phyloP scores from a whole-genome alignment of 2,888 invertebrate genomes.

The Tachina lurida region DNA sequence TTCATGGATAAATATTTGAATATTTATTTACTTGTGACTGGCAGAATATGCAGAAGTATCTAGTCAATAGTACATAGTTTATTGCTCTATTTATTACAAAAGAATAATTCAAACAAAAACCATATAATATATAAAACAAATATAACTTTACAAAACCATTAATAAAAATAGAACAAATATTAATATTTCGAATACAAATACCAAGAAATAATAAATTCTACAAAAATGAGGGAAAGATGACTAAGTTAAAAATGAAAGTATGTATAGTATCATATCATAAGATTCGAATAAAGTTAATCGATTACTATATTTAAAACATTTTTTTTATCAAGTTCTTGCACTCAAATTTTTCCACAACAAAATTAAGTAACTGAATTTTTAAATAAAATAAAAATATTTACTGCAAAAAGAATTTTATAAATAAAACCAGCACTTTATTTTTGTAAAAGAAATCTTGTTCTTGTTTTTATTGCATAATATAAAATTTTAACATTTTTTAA shows the following conservation, averaged over 20 bases:
- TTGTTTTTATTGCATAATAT: too few species aligned
- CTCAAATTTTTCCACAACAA: too few species aligned
- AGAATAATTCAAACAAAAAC: not conserved
- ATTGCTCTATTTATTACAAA: slow-evolving; percentile 24
- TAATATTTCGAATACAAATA: not conserved
- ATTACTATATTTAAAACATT: too few species aligned
- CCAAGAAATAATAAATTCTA: not conserved
- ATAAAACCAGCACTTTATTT: too few species aligned
- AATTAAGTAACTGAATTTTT: too few species aligned
- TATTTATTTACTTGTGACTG: not conserved
- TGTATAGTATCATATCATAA: too few species aligned
- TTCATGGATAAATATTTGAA: slow-evolving; percentile 2
- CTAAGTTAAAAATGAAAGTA: not conserved
- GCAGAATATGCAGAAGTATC: not conserved
- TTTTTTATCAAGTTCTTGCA: too few species aligned
- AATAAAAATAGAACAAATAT: not conserved
- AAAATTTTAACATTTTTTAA: too few species aligned
- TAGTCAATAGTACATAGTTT: slow-evolving; percentile 11
- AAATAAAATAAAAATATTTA: too few species aligned
- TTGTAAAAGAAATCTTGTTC: too few species aligned
- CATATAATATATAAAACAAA: not conserved
- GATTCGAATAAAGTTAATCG: too few species aligned
- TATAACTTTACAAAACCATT: not conserved
- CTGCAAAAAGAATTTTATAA: too few species aligned
- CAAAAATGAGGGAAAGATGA: not conserved